Conservation (phyloP, 2,888 invertebrate species). For the Acanthosepion esculentum region DNA sequence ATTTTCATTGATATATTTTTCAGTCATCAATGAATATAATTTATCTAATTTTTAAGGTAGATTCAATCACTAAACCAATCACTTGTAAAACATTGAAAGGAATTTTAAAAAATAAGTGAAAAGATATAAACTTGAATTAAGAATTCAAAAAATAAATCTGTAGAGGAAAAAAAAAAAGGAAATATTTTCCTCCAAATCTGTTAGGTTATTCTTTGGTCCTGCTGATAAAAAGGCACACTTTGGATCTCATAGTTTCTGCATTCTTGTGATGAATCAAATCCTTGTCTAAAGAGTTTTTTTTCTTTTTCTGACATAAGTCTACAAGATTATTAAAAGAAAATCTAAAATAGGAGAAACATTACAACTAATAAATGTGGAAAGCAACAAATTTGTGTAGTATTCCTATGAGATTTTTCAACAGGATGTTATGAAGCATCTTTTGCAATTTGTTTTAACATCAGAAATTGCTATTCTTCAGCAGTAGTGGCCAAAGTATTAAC, state of each 20-base stretch:
- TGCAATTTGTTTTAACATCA: neutral
- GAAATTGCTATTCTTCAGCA: conserved; percentile 12
- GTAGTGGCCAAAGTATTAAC: neutral
- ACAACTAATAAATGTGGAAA: too few species aligned
- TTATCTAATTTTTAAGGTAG: neutral
- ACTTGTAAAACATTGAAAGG: neutral
- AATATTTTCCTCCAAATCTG: neutral
- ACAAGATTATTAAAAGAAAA: neutral
- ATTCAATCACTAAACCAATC: neutral
- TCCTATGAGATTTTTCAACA: neutral
- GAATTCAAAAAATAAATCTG: neutral
- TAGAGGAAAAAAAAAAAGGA: neutral
- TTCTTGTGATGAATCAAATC: neutral
- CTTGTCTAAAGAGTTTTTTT: neutral
- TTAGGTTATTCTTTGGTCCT: neutral
- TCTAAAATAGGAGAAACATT: too few species aligned
- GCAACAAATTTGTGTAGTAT: neutral
- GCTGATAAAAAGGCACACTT: neutral
- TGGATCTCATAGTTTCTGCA: neutral
- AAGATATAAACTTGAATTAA: too few species aligned
- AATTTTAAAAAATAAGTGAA: too few species aligned
- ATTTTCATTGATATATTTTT: neutral
- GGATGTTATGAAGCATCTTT: neutral
- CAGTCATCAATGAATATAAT: neutral
- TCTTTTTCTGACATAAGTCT: neutral